These are phyloP conservation scores for Chrysina gloriosa DNA, from an alignment of 2,888 invertebrate genomes.

Conservation along the genomic window DNA sequence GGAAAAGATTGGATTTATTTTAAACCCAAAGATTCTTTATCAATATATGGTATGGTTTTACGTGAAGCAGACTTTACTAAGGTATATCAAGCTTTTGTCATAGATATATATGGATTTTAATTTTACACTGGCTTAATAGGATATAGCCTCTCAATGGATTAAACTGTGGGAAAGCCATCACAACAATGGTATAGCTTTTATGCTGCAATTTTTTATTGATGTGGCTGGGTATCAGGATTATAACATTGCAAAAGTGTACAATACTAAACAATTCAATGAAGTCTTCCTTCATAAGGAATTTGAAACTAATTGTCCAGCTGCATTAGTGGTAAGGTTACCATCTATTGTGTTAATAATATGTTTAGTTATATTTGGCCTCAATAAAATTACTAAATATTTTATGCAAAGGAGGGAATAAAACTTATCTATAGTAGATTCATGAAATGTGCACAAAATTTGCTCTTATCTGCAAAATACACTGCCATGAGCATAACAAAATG, in stretches of 20 bases:
- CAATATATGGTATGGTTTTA: slow-evolving; percentile 13
- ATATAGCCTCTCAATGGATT: slow-evolving; percentile 1
- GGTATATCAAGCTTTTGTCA: neutral
- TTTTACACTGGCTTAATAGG: neutral
- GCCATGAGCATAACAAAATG: too few species aligned
- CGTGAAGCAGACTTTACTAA: neutral
- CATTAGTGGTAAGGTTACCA: slow-evolving; percentile 1
- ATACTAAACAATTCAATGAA: neutral
- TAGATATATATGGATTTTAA: neutral
- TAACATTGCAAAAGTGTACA: neutral
- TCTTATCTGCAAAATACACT: too few species aligned
- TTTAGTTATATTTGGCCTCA: too few species aligned
- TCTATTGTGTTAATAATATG: too few species aligned
- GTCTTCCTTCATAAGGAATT: neutral
- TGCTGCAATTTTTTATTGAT: slow-evolving; percentile 26
- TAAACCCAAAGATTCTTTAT: neutral
- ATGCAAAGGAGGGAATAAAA: too few species aligned
- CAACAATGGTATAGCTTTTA: neutral
- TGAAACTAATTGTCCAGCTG: neutral
- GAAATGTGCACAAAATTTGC: too few species aligned
- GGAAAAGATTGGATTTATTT: slow-evolving; percentile 21
- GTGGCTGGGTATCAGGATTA: slow-evolving; percentile 27
- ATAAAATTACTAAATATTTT: too few species aligned
- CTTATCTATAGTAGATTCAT: too few species aligned
- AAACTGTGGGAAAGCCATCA: slow-evolving; percentile 2